Base-by-base conservation (phyloP, 2,888 invertebrate genomes). In the Rutpela maculata region DNA sequence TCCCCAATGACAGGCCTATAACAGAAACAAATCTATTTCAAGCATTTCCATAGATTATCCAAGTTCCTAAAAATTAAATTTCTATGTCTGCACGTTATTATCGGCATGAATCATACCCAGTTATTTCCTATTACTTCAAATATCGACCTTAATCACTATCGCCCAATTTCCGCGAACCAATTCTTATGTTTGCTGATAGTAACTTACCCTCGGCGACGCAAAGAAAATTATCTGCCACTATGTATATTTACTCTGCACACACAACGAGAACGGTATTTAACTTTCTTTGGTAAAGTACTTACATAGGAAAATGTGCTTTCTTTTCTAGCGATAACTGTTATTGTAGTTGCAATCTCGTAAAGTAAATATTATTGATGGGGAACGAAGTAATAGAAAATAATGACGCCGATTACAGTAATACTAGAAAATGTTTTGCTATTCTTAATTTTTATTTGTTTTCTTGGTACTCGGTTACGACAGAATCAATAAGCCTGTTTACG, bases 341-440 rank as follows among this genome's bases (percentile, higher is more conserved):
- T 63, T 9, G 35, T 9, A 31, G 62, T 35, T 17, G 62, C 62
- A 62, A 62, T 62, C 62, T 35, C 50, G 17, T 35, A 60, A 35
- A 35, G 62, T 35, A 31, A 63, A 63, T 63, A 63, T 63, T 63
- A 31, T 31, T n/a, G 62, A 35, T 63, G 35, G 31, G 35, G 17
- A 35, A 1, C 31, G 15, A 63, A 18, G 62, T 35, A 31, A 60
- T 26, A 60, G 60, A 26, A 60, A 60, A 60, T 60, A 60, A 60
- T 60, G 31, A 26, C n/a, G 12, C n/a, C 50, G 50, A 50, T 50
- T 50, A 50, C n/a, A 1, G n/a, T 15, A n/a, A n/a, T 50, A 50
- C 43, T 15, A 12, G 50, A n/a, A 19, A 19, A 17, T 15, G 19
- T 59, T 57, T 57, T 59, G 6, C 22, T 59, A 9, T 59, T 22